Evolutionary conservation across 1,140 invertebrate species (phyloP), one percentile per base, ranked within the genome.

Genomic region (Ceratitis capitata): DNA sequence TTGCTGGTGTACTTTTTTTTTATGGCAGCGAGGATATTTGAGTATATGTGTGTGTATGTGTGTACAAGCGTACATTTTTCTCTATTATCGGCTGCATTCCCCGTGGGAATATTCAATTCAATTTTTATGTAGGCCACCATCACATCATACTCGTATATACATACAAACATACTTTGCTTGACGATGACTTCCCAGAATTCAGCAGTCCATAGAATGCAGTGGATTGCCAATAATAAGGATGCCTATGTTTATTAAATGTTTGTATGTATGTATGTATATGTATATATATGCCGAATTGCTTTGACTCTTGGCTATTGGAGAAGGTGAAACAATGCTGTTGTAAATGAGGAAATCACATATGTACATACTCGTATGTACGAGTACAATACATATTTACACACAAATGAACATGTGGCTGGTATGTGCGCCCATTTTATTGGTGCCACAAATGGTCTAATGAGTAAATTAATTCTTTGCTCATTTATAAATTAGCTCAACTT

Each of bases 371-470:
- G n/a, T n/a, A n/a, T n/a, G n/a, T n/a, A n/a, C n/a, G n/a, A n/a
- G n/a, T n/a, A n/a, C n/a, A n/a, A n/a, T n/a, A n/a, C n/a, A n/a
- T n/a, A n/a, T n/a, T n/a, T n/a, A n/a, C n/a, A n/a, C n/a, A n/a
- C n/a, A n/a, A n/a, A n/a, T 19, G 1, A 53, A 53, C 51, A 61
- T n/a, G 19, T 12, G 39, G n/a, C n/a, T 5, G n/a, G 39, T 3
- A 47, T 45, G 39, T 78, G 69, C 39, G 69, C 69, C 69, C 69
- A 78, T 78, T 78, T 78, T 42, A 26, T 78, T 6, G 42, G 69
- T 78, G 35, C 39, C 69, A 78, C 69, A 78, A 78, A 78, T 78
- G 69, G 69, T 5, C 45, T 78, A 78, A 78, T 78, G 69, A 45
- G 69, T 78, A 78, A 78, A 78, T 78, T 78, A 78, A 45, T 78